Evolutionary conservation across 2,113 vertebrate genomes (phyloP), one percentile per base, ranked within the genome.

Genomic region (Cichladusa arquata): DNA sequence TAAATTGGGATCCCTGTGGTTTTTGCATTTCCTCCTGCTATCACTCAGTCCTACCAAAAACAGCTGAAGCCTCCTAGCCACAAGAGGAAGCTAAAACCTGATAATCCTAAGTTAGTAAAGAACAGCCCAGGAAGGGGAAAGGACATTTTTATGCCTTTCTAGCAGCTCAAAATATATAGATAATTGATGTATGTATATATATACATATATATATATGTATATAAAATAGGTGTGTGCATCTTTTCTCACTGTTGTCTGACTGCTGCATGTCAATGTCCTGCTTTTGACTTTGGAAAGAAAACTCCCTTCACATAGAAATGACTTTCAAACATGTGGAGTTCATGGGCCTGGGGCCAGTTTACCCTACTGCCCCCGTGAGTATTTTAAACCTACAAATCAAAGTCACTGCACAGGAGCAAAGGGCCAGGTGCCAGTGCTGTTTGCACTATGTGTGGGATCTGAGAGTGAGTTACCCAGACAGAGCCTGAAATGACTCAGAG

Each of bases 91-190:
- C 31, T 60, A 76, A 76, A 88, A 54, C 44, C 33, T 2, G 45
- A 90, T 92, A 92, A 88, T 56, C 26, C 86, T 79, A 60, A 90
- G 79, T 81, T 74, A 81, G 61, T 19, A 40, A 85, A 82, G 51
- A 81, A 20, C 34, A 58, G 51, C 12, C 24, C 72, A 70, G 80
- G 83, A 86, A 89, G 19, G 12, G 44, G 17, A 67, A 24, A 88
- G 9, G 57, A 64, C 7, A 22, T 1, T 36, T 81, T n/a, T 25
- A 14, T 54, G 51, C 8, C 28, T 84, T 81, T 57, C 47, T 36
- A 54, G 73, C 47, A 66, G 57, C 19, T 67, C 25, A 58, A 64
- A 92, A 71, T 40, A 79, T 33, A 29, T 28, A 66, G 19, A 18
- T n/a, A 74, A 81, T 23, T n/a, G 12, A 19, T 51, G 15, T 15